Percentiles rank a stretch among this genome's conserved stretches.
Evolutionary conservation across 2,797 vertebrate species (phyloP).

Genomic region (Protonibea diacanthus): DNA sequence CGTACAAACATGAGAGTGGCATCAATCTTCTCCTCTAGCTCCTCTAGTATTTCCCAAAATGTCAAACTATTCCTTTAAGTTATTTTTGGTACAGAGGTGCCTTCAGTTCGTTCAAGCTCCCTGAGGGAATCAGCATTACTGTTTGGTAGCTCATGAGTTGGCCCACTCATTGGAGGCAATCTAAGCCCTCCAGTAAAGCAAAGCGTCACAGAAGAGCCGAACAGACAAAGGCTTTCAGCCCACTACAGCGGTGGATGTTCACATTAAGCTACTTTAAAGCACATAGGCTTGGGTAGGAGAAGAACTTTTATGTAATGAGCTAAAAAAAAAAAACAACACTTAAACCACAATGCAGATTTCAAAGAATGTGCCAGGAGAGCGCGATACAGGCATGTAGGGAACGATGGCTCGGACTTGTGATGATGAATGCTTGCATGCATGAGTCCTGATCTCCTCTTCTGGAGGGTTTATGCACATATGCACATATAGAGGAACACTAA

Average conservation of each 20-base stretch:
- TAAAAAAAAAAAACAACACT: conserved; percentile 37
- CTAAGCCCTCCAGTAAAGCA: conserved; percentile 21
- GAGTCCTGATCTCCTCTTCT: not conserved
- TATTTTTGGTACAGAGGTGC: conserved; percentile 3
- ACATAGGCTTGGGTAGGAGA: conserved; percentile 25
- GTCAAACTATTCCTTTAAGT: not conserved
- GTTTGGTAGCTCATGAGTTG: conserved; percentile 43
- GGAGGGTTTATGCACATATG: not conserved
- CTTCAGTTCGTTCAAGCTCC: not conserved
- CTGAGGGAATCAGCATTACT: conserved; percentile 22
- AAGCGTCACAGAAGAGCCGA: conserved; percentile 11
- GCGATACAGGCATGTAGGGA: conserved; percentile 11
- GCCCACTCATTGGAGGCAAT: conserved; percentile 31
- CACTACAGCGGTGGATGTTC: conserved; percentile 31
- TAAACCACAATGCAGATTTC: conserved; percentile 22
- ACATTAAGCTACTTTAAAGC: conserved; percentile 58
- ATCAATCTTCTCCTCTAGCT: not conserved
- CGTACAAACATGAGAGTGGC: not conserved
- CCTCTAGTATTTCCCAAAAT: not conserved
- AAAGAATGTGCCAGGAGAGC: conserved; percentile 12
- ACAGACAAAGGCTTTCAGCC: conserved; percentile 62
- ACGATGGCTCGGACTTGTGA: conserved; percentile 6
- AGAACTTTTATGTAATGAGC: conserved; percentile 34
- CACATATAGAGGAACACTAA: not conserved
- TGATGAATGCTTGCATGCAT: conserved; percentile 1